Percentiles rank a stretch among this genome's conserved stretches.
Evolutionary conservation across 2,888 invertebrate genomes (phyloP).

Genomic region (Andrena hattorfiana): DNA sequence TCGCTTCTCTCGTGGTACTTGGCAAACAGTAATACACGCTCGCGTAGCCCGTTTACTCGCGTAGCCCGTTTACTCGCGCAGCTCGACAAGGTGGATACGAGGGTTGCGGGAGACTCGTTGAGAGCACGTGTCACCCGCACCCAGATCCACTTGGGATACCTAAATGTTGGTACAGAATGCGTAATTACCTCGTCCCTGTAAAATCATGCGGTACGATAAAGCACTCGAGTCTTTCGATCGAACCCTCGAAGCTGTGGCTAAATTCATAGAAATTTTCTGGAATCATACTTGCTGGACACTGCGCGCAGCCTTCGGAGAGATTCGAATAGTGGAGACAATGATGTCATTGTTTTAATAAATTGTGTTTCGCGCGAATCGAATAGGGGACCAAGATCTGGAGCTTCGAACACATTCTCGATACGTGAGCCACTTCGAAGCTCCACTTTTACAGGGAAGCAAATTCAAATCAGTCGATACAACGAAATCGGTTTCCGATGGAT

Average conservation of each 20-base stretch:
- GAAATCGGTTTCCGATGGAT: conserved; percentile 27
- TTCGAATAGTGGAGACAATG: not conserved
- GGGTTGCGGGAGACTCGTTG: conserved; percentile 6
- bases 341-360: not conserved
- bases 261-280: too few species aligned
- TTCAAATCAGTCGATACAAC: conserved; percentile 29
- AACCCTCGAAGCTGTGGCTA: too few species aligned
- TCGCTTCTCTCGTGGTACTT: conserved; percentile 15
- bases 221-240: too few species aligned
- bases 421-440: conserved; percentile 21
- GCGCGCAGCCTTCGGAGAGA: not conserved
- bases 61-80: conserved; percentile 7
- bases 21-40: conserved; percentile 50
- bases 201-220: too few species aligned
- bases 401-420: not conserved
- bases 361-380: not conserved
- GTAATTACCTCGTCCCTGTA: too few species aligned
- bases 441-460: conserved; percentile 25
- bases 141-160: not conserved
- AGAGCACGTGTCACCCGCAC: conserved; percentile 5
- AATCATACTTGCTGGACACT: too few species aligned
- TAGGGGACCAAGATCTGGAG: not conserved
- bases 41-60: conserved; percentile 13
- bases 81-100: not conserved
- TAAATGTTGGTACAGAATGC: too few species aligned